Evolutionary conservation across 2,797 vertebrate genomes (phyloP), one percentile per base, ranked within the genome.

Genomic region (Alcedo atthis): DNA sequence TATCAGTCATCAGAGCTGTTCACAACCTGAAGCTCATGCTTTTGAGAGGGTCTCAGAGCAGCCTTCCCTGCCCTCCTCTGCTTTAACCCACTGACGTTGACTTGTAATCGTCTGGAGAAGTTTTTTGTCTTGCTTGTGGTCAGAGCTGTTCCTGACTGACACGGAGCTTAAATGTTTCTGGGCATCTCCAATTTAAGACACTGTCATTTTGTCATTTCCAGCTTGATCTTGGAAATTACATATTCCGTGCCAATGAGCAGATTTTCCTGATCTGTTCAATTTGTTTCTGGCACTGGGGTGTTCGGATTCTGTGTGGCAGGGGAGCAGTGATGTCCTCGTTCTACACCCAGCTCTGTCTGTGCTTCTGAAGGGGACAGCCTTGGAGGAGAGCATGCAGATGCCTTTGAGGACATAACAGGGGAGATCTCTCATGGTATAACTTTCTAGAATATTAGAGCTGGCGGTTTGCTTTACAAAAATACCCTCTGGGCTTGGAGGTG

Each of bases 261-360:
- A 37, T 84, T 57, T 49, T 79, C 13, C 11, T 24, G n/a, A 63
- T 74, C 37, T 85, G 35, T 88, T 81, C 19, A 42, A 35, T 22
- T 67, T 21, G 2, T 55, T 90, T 77, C 57, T 87, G 67, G 28
- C 42, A 40, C 64, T 74, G 18, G 33, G 3, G 4, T 64, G n/a
- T 84, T 86, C 14, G 37, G 7, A 21, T 68, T 58, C 10, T 48
- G 9, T 1, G 0, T 24, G 16, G 12, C 0, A 1, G 18, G 25
- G 42, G 8, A 76, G 20, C 64, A 51, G 49, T 11, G 35, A 28
- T 77, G 30, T 55, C 1, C 66, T 63, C 46, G 4, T 9, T 24
- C 30, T 22, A 12, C 9, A 5, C 6, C 21, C 21, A 3, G 5
- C 32, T 68, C 69, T 33, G 5, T 48, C n/a, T 18, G 43, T 42